phyloP scores from a whole-genome alignment of 2,113 vertebrate species.

The Plestiodon gilberti region DNA sequence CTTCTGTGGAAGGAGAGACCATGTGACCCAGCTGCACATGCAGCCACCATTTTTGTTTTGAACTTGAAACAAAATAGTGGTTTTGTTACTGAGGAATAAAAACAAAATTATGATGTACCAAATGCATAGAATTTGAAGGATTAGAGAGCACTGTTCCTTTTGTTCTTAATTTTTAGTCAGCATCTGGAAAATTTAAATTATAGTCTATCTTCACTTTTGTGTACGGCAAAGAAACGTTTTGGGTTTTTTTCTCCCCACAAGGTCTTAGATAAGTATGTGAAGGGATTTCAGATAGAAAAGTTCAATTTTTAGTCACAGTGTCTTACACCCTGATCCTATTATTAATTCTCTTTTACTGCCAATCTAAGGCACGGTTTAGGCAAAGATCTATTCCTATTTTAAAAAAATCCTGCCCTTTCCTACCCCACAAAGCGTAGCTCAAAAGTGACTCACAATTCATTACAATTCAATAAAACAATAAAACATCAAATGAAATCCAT shows the following conservation, averaged over 20 bases:
- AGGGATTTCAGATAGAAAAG: not conserved
- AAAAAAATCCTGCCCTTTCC: too few species aligned
- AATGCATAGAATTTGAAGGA: conserved; percentile 16
- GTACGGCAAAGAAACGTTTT: not conserved
- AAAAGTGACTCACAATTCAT: too few species aligned
- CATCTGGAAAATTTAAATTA: not conserved
- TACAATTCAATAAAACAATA: too few species aligned
- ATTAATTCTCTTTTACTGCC: too few species aligned
- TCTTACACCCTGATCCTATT: too few species aligned
- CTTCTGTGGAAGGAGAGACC: conserved; percentile 15
- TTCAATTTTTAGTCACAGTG: not conserved
- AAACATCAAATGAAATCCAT: too few species aligned
- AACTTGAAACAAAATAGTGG: conserved; percentile 24
- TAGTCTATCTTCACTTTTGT: conserved; percentile 32
- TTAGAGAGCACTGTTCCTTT: not conserved
- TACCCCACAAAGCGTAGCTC: too few species aligned
- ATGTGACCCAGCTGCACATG: not conserved
- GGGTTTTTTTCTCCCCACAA: rapidly evolving
- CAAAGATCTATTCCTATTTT: too few species aligned
- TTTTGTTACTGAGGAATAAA: conserved; percentile 20
- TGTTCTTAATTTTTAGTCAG: conserved; percentile 30
- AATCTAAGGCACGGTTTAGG: too few species aligned
- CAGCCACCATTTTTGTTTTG: conserved; percentile 1
- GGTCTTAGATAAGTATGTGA: conserved; percentile 11
- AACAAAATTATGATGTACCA: not conserved